These are phyloP conservation scores for Drosophila athabasca DNA, from an alignment of 1,140 invertebrate species.

Conservation along the genomic window DNA sequence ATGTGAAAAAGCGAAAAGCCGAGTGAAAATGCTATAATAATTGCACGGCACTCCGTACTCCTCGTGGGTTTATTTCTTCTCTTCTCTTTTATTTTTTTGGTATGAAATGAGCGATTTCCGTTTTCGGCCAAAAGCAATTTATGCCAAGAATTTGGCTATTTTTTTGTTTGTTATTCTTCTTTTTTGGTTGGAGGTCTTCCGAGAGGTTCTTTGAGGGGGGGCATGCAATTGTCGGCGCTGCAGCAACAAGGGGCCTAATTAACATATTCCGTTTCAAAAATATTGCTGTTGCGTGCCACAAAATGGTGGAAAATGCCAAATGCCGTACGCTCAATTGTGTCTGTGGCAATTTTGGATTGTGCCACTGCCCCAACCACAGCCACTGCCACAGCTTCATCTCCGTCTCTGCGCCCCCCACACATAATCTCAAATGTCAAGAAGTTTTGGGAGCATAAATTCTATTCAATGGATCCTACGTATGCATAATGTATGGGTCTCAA, in stretches of 20 bases:
- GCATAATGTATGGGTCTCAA: constrained; percentile 54
- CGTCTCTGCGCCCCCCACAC: constrained; percentile 1
- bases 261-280: constrained; percentile 69
- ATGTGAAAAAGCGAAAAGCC: constrained; percentile 59
- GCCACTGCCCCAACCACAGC: background rate
- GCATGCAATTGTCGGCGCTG: constrained; percentile 47
- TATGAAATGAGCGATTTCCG: constrained; percentile 78
- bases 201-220: constrained; percentile 30
- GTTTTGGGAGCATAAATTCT: constrained; percentile 34
- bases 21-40: constrained; percentile 80
- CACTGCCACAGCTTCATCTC: constrained; percentile 5
- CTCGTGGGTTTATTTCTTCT: constrained; percentile 47
- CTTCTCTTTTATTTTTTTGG: no score
- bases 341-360: constrained; percentile 51
- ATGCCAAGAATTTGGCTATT: constrained; percentile 48
- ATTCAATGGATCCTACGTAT: constrained; percentile 46
- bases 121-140: constrained; percentile 58
- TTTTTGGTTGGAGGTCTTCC: constrained; percentile 36
- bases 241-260: constrained; percentile 57
- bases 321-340: constrained; percentile 67
- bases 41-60: constrained; percentile 45
- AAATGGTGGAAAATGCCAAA: constrained; percentile 75
- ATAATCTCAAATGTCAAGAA: constrained; percentile 66
- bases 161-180: constrained; percentile 33
- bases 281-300: constrained; percentile 73